These are phyloP conservation scores for Dinothrombium tinctorium DNA, from an alignment of 1,140 invertebrate species.

Conservation along the genomic window DNA sequence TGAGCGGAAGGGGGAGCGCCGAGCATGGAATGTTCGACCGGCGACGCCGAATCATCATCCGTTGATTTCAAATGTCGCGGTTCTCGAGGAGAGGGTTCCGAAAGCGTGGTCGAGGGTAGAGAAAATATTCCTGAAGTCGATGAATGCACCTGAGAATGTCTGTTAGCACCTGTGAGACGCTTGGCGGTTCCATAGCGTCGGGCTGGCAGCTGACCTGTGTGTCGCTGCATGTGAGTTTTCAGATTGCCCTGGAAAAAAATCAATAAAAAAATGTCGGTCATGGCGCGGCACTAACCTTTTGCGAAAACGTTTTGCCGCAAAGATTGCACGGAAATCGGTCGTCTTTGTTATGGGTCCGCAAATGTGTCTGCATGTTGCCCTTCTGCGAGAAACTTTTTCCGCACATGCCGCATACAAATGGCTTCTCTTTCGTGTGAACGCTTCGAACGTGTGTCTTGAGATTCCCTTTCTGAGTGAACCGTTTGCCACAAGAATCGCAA, in stretches of 20 bases:
- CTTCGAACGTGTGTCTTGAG: conserved; percentile 89
- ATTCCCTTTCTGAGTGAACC: conserved; percentile 22
- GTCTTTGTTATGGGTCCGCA: conserved; percentile 68
- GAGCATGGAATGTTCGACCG: background rate
- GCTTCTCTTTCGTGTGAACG: conserved; percentile 42
- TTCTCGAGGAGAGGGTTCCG: too few relatives aligned
- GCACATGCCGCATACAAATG: conserved; percentile 17
- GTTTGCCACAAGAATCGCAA: conserved; percentile 25
- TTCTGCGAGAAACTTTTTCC: conserved; percentile 20
- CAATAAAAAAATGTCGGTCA: background rate
- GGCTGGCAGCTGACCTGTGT: conserved; percentile 24
- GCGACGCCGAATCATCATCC: background rate
- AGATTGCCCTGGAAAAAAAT: conserved; percentile 16
- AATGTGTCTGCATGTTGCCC: conserved; percentile 62
- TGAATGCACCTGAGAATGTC: too few relatives aligned
- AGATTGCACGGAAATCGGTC: conserved; percentile 17
- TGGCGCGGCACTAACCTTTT: conserved; percentile 20
- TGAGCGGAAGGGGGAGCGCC: too few relatives aligned
- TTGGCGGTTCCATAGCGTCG: too few relatives aligned
- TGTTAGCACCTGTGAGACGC: too few relatives aligned
- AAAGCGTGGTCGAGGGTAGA: too few relatives aligned
- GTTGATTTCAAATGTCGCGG: too few relatives aligned
- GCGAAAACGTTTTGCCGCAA: conserved; percentile 31
- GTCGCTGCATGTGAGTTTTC: conserved; percentile 32
- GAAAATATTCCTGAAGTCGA: too few relatives aligned